Conservation (phyloP, 2,113 vertebrate genomes). For the Spea bombifrons region DNA sequence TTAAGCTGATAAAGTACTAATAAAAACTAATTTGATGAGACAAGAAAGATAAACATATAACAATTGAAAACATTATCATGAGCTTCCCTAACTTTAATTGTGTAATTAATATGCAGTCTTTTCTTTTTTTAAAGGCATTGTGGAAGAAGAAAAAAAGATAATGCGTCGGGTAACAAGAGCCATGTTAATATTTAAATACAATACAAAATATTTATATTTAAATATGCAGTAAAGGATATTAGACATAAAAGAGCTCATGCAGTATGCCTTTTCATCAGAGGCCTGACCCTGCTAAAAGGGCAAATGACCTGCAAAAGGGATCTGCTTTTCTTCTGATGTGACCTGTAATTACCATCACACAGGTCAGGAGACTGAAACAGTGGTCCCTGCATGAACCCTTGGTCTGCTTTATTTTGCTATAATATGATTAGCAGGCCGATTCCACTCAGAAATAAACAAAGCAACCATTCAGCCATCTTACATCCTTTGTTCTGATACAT, state of each 20-base stretch:
- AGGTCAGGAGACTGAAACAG: constrained; percentile 11
- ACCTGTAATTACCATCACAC: constrained; percentile 16
- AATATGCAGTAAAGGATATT: too few relatives aligned
- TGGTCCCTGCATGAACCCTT: background rate
- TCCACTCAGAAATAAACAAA: constrained; percentile 12
- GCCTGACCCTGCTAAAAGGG: background rate
- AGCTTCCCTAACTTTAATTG: too few relatives aligned
- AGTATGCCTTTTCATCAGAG: background rate
- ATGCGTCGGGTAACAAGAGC: too few relatives aligned
- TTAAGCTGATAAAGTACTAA: too few relatives aligned
- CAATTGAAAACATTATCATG: too few relatives aligned
- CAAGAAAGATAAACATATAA: too few relatives aligned
- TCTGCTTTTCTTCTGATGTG: constrained; percentile 3
- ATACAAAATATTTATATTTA: too few relatives aligned
- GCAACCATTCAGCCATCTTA: constrained; percentile 13
- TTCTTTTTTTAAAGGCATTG: too few relatives aligned
- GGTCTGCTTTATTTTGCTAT: constrained; percentile 17
- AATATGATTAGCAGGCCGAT: background rate
- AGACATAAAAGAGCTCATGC: background rate
- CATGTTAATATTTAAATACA: too few relatives aligned
- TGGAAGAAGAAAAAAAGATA: too few relatives aligned
- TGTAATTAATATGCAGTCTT: too few relatives aligned
- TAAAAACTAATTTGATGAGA: too few relatives aligned
- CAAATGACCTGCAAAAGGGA: background rate
- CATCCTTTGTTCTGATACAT: constrained; percentile 12